Evolutionary conservation across 2,113 vertebrate genomes (phyloP), one percentile per base, ranked within the genome.

Genomic region (Hyperoodon ampullatus): DNA sequence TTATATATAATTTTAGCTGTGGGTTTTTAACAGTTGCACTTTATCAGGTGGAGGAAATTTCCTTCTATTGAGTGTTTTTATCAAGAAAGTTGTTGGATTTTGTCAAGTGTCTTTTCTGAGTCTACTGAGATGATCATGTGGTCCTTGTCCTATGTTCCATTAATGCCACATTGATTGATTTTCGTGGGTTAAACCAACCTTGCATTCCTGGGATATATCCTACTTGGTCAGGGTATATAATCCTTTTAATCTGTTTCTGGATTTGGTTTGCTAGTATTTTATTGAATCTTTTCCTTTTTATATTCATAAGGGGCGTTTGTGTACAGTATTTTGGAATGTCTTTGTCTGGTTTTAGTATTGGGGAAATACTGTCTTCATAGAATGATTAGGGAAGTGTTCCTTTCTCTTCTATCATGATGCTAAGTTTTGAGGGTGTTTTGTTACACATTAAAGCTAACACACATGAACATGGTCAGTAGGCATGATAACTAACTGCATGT

Each of bases 101-200:
- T 95, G 19, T 23, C 75, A 55, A 61, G 12, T 47, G 2, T 21
- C n/a, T 53, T 65, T 75, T 65, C 55, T 44, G 24, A 35, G 44
- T 85, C 92, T 53, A 23, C 1, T 35, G 47, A 53, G 21, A 93
- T 3, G 9, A 80, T 21, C 6, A 1, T 3, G 14, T 19, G 24
- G 2, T 19, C 33, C 66, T 75, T 86, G 26, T 71, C 15, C 12
- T 47, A 68, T 71, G 50, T 89, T 92, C 15, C 75, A 30, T 39
- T 88, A 23, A 72, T 11, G 4, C 5, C 71, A 83, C 2, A 24
- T 5, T 65, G 8, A 78, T 4, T 53, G 42, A 68, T 50, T 95
- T 91, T 72, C 55, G 68, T 44, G 15, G 10, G 14, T 92, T 88
- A 83, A 92, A 68, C 83, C 90, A 94, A 88, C 86, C 81, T 93